Percentiles rank a stretch among this genome's conserved stretches.
Conservation (phyloP, 2,888 invertebrate species). For the Aplocera efformata region DNA sequence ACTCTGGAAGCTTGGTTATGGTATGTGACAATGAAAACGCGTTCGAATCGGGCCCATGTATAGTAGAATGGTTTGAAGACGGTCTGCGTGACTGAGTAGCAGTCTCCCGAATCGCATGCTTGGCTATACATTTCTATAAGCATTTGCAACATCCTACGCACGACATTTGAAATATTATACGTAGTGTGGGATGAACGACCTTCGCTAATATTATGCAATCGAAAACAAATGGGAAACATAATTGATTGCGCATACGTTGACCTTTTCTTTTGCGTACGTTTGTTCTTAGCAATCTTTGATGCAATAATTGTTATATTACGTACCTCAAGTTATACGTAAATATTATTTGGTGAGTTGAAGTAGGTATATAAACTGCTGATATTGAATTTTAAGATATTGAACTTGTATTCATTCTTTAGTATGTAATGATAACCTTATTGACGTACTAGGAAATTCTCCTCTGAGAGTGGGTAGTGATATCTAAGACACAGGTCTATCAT, state of each 20-base stretch:
- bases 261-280: constrained; percentile 24
- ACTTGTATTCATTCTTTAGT: too few relatives aligned
- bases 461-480: too few relatives aligned
- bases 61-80: constrained; percentile 23
- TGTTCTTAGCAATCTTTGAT: constrained; percentile 5
- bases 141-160: constrained; percentile 10
- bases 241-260: constrained; percentile 28
- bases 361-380: too few relatives aligned
- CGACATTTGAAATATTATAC: constrained; percentile 7
- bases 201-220: constrained; percentile 25
- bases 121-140: constrained; percentile 1
- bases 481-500: too few relatives aligned
- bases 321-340: too few relatives aligned
- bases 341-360: too few relatives aligned
- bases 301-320: constrained; percentile 5
- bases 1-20: constrained; percentile 12
- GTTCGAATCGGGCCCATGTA: constrained; percentile 2
- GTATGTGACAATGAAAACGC: constrained; percentile 25
- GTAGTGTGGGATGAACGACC: constrained; percentile 25
- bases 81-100: constrained; percentile 24
- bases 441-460: too few relatives aligned
- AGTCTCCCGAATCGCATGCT: constrained; percentile 20
- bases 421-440: too few relatives aligned
- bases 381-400: too few relatives aligned
- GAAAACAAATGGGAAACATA: constrained; percentile 37